Conservation (phyloP, 2,888 invertebrate genomes). For the Platycheirus rosarum region DNA sequence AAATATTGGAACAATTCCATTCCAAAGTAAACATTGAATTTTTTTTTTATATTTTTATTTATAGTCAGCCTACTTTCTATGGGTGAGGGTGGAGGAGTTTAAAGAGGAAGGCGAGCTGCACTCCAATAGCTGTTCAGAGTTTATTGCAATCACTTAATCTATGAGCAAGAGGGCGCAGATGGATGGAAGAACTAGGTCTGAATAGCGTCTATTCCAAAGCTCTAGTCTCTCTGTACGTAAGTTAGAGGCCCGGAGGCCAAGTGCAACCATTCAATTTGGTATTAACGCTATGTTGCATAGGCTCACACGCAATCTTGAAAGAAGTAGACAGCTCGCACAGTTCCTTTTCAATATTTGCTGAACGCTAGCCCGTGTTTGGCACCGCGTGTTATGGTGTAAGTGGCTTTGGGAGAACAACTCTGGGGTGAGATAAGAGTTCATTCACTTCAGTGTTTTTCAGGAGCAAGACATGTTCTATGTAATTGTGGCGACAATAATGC, state of each 20-base stretch:
- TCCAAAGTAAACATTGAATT: conserved; percentile 13
- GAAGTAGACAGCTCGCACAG: conserved; percentile 32
- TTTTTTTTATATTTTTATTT: conserved; percentile 24
- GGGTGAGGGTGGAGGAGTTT: neutral
- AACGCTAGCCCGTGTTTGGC: conserved; percentile 47
- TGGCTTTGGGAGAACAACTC: conserved; percentile 31
- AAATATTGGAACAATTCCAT: conserved; percentile 72
- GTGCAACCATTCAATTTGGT: conserved; percentile 72
- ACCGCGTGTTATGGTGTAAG: conserved; percentile 43
- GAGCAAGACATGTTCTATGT: conserved; percentile 58
- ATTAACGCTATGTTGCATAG: conserved; percentile 68
- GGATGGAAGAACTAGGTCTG: too few relatives aligned
- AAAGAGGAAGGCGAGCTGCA: neutral
- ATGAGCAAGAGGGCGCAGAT: conserved; percentile 5
- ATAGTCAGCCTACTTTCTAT: conserved; percentile 53
- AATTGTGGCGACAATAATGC: conserved; percentile 64
- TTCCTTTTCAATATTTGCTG: conserved; percentile 59
- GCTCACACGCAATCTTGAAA: conserved; percentile 65
- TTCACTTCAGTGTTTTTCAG: conserved; percentile 55
- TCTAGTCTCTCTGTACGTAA: neutral
- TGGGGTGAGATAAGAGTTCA: conserved; percentile 69
- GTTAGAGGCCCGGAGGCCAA: conserved; percentile 54
- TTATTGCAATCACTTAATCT: conserved; percentile 73
- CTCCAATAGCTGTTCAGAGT: conserved; percentile 57
- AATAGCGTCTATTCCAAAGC: conserved; percentile 12